phyloP scores from a whole-genome alignment of 1,140 invertebrate species.

The Diorhabda carinulata region DNA sequence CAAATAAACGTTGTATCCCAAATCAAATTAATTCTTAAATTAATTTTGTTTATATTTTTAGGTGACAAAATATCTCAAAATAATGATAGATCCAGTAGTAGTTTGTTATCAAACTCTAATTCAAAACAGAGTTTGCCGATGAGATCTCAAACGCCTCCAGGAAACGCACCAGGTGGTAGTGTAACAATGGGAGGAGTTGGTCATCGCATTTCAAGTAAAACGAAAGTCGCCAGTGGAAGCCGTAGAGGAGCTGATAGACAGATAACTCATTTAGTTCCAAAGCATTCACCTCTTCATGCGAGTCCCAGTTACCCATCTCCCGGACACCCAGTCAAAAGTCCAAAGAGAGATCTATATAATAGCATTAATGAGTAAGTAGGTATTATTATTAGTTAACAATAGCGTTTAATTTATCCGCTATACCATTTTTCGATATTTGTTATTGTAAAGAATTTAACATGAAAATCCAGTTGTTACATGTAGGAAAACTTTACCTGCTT shows the following conservation, averaged over 20 bases:
- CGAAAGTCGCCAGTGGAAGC: constrained; percentile 60
- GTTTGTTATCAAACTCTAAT: not conserved
- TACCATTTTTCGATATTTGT: too few relatives aligned
- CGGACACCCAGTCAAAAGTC: constrained; percentile 34
- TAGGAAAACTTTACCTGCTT: too few relatives aligned
- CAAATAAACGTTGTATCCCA: too few relatives aligned
- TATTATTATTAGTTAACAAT: not conserved
- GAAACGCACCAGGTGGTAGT: constrained; percentile 25
- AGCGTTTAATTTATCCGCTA: too few relatives aligned
- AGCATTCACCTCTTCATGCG: constrained; percentile 52
- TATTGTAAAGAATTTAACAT: too few relatives aligned
- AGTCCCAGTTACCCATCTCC: constrained; percentile 50
- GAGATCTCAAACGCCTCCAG: constrained; percentile 43
- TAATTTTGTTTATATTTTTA: not conserved
- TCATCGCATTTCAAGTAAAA: constrained; percentile 61
- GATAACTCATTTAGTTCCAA: constrained; percentile 48
- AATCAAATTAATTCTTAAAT: too few relatives aligned
- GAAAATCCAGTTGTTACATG: too few relatives aligned
- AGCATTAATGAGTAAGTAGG: constrained; percentile 34
- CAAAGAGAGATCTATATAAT: constrained; percentile 33
- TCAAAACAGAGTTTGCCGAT: constrained; percentile 44
- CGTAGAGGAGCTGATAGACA: constrained; percentile 49
- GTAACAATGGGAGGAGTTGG: constrained; percentile 44
- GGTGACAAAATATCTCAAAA: constrained; percentile 10
- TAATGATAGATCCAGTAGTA: constrained; percentile 26